These are phyloP conservation scores for Ellobium chinense DNA, from an alignment of 2,888 invertebrate species.

Conservation along the genomic window DNA sequence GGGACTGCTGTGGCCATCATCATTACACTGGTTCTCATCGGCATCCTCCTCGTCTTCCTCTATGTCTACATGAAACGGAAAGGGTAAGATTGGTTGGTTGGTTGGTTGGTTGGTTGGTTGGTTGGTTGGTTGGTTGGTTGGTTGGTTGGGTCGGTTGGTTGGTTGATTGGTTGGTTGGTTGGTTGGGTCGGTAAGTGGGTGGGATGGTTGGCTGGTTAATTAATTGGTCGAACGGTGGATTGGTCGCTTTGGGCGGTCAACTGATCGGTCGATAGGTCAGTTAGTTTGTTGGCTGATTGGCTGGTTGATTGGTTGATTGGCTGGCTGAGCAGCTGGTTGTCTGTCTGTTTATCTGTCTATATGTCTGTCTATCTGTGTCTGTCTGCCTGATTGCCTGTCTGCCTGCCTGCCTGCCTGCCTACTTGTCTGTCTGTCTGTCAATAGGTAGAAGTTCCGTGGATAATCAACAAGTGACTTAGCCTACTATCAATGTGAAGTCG, in stretches of 20 bases:
- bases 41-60: neutral
- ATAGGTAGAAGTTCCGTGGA: too few relatives aligned
- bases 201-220: neutral
- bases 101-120: neutral
- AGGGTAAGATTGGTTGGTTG: constrained; percentile 8
- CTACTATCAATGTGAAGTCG: too few relatives aligned
- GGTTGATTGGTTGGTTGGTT: neutral
- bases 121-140: neutral
- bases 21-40: neutral
- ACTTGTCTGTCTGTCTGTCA: neutral
- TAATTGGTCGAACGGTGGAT: neutral
- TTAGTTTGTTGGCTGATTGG: too few relatives aligned
- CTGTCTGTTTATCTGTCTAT: too few relatives aligned
- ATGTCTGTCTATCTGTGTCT: too few relatives aligned
- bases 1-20: constrained; percentile 7
- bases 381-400: too few relatives aligned
- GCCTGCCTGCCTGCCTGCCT: constrained; percentile 4
- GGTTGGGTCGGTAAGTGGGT: neutral
- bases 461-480: too few relatives aligned
- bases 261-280: too few relatives aligned
- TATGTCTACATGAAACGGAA: constrained; percentile 9
- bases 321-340: neutral
- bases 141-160: neutral
- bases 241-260: too few relatives aligned
- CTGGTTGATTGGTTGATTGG: neutral